Conservation (phyloP, 2,113 vertebrate genomes). For the Chelonoidis abingdonii region DNA sequence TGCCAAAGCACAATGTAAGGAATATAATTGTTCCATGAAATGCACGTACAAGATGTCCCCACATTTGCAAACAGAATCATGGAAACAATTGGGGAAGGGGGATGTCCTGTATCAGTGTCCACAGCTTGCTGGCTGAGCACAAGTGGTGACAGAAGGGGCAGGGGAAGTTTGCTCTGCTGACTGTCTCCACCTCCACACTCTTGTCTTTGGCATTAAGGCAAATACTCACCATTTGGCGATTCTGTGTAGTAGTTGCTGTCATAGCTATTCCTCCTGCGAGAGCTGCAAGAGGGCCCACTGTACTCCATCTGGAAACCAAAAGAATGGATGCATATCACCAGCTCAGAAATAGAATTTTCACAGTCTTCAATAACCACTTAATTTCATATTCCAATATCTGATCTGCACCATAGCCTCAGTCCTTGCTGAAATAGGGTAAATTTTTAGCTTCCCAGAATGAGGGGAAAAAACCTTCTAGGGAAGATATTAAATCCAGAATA, state of each 20-base stretch:
- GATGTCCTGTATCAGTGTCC: background rate
- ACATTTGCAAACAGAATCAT: background rate
- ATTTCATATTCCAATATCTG: background rate
- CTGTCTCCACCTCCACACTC: background rate
- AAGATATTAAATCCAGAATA: background rate
- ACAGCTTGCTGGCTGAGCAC: background rate
- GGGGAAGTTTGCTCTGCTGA: too few species aligned
- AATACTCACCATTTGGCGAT: constrained; percentile 83
- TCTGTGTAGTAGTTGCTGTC: constrained; percentile 90
- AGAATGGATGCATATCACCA: background rate
- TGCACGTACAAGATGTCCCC: background rate
- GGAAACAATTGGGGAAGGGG: background rate
- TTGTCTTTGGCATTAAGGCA: accelerated
- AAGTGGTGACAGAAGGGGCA: accelerated
- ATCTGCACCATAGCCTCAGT: background rate
- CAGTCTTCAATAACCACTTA: background rate
- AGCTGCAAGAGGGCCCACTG: constrained; percentile 83
- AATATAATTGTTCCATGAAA: background rate
- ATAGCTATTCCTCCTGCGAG: constrained; percentile 85
- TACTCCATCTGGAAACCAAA: constrained; percentile 89
- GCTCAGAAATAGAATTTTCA: background rate
- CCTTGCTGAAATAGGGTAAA: background rate
- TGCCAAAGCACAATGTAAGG: background rate
- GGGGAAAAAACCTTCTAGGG: background rate
- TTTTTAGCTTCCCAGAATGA: background rate